phyloP scores from a whole-genome alignment of 2,888 invertebrate species.

The Pecten maximus region DNA sequence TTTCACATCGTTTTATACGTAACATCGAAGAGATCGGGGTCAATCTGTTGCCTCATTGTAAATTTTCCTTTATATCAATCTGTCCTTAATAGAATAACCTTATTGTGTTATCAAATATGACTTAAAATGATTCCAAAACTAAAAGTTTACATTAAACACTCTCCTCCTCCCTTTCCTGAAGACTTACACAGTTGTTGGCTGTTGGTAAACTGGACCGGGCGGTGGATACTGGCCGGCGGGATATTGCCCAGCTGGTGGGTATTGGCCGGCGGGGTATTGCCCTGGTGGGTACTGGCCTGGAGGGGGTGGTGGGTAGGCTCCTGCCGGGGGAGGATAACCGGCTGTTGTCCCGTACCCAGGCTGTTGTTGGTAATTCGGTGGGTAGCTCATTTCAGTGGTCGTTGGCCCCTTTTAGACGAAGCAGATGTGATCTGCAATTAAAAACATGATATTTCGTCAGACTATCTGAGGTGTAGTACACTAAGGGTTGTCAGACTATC shows the following conservation, averaged over 20 bases:
- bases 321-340: slow-evolving; percentile 53
- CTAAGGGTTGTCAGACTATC: background rate
- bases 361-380: background rate
- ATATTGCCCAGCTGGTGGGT: slow-evolving; percentile 55
- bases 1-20: no score
- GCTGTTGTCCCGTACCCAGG: background rate
- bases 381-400: background rate
- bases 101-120: no score
- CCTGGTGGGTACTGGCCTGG: slow-evolving; percentile 49
- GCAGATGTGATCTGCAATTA: background rate
- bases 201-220: slow-evolving; percentile 57
- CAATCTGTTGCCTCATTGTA: no score
- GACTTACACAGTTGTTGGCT: slow-evolving; percentile 65
- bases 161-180: background rate
- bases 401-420: background rate
- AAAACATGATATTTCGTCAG: background rate
- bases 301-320: slow-evolving; percentile 49
- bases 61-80: no score
- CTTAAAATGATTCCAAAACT: no score
- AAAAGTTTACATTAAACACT: no score
- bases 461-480: background rate
- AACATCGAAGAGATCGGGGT: no score
- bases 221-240: slow-evolving; percentile 45
- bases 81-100: no score
- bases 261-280: slow-evolving; percentile 48